Base-by-base conservation (phyloP, 2,888 invertebrate species). In the Cantharis lateralis region DNA sequence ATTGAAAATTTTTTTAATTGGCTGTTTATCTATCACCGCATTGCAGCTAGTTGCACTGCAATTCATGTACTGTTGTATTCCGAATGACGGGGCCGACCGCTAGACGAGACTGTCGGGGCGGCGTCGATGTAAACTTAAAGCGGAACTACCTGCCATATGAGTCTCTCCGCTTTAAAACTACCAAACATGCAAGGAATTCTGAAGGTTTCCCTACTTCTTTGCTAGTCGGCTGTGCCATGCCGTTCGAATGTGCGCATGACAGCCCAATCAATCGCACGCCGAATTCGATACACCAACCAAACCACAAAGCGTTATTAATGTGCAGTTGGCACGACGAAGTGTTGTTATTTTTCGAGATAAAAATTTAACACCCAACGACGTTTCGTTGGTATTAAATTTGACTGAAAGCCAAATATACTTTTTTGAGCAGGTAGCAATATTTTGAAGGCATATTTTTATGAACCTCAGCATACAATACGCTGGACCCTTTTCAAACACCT, bases 251-350 rank as follows among this genome's bases (percentile, higher is more conserved):
- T 48, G 77, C 77, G 77, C 77, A 75, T 75, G 77, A 64, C 74
- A 48, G 72, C 16, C 48, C 24, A 32, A 62, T 66, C 64, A 26
- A 15, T n/a, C 74, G 69, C 77, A 74, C 74, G 74, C 72, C 74
- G 24, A 74, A 70, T 64, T 64, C 72, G 71, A 72, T 72, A 75
- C 69, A 16, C 62, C 77, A 71, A n/a, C 63, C 32, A 70, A 74
- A 68, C 72, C 72, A 70, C 75, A 75, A 68, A 75, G 72, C 76
- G 79, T 79, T 79, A 79, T 80, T 80, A 80, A 79, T 80, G 79
- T 79, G 73, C 28, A 71, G 77, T 79, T 80, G 71, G 76, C 79
- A 74, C 76, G 79, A 74, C 2, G 48, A 48, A 48, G 48, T 48
- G 48, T n/a, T 48, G 48, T 9, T 48, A 48, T 48, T 48, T 48